phyloP scores from a whole-genome alignment of 2,113 vertebrate species.

The Sinocyclocheilus anophthalmus region DNA sequence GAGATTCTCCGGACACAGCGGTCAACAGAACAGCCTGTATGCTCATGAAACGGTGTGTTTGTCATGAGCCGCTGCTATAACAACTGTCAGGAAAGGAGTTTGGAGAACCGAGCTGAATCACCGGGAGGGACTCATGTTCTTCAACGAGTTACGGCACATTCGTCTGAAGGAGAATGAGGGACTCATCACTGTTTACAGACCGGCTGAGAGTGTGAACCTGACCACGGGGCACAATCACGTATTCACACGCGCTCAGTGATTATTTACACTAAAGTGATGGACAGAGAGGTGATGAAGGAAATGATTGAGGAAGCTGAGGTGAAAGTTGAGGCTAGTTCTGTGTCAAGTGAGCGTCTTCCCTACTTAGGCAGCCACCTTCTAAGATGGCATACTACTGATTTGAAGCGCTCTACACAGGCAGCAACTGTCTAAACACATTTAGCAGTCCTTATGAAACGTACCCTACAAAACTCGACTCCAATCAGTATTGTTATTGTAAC shows the following conservation, averaged over 20 bases:
- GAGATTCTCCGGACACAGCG: no score
- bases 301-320: no score
- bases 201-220: not conserved
- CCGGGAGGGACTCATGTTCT: not conserved
- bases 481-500: not conserved
- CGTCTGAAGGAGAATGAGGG: not conserved
- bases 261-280: not conserved
- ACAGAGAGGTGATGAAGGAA: not conserved
- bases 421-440: no score
- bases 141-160: not conserved
- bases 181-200: not conserved
- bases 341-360: not conserved
- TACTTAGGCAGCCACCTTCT: not conserved
- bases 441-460: no score
- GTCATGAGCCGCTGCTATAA: not conserved
- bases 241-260: not conserved
- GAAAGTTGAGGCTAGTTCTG: not conserved
- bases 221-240: not conserved
- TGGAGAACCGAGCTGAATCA: not conserved
- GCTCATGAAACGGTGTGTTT: not conserved
- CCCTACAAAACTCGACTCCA: not conserved
- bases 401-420: not conserved
- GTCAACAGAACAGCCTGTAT: not conserved
- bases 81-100: constrained; percentile 1
- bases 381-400: not conserved